A percentile compares a stretch with the other conserved stretches of the same genome.
Evolutionary conservation across 1,140 invertebrate species (phyloP).

Genomic region (Drosophila obscura): DNA sequence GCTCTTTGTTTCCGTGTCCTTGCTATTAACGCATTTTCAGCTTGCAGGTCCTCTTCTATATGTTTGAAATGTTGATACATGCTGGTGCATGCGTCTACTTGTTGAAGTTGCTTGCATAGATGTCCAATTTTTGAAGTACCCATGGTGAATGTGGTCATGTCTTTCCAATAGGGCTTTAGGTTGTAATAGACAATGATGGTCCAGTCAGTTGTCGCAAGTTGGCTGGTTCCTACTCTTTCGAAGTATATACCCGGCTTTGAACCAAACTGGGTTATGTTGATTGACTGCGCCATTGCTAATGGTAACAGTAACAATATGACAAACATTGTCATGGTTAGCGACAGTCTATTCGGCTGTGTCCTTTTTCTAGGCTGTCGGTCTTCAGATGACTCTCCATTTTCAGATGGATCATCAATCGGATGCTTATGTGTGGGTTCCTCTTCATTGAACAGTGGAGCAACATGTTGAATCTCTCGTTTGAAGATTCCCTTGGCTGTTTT

Average conservation of each 20-base stretch:
- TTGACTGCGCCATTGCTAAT: neutral
- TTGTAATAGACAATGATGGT: too few species aligned
- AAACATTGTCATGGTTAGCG: too few species aligned
- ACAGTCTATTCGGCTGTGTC: too few species aligned
- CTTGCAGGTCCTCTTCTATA: neutral
- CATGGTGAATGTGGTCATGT: too few species aligned
- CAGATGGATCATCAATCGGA: too few species aligned
- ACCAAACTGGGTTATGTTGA: neutral
- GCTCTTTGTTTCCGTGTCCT: neutral
- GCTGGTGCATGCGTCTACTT: neutral
- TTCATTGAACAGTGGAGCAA: too few species aligned
- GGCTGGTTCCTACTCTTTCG: neutral
- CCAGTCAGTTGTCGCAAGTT: too few species aligned
- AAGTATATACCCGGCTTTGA: neutral
- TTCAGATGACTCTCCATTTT: too few species aligned
- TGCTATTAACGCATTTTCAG: neutral
- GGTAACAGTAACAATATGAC: neutral
- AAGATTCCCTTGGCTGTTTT: too few species aligned
- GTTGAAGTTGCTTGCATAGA: neutral
- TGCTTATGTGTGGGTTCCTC: too few species aligned
- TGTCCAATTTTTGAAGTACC: neutral
- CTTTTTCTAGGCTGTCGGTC: too few species aligned
- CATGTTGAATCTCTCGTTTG: too few species aligned
- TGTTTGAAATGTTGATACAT: slow-evolving; percentile 5
- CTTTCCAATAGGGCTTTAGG: neutral